These are phyloP conservation scores for Hirtodrosophila duncani DNA, from an alignment of 2,888 invertebrate genomes.

Conservation along the genomic window DNA sequence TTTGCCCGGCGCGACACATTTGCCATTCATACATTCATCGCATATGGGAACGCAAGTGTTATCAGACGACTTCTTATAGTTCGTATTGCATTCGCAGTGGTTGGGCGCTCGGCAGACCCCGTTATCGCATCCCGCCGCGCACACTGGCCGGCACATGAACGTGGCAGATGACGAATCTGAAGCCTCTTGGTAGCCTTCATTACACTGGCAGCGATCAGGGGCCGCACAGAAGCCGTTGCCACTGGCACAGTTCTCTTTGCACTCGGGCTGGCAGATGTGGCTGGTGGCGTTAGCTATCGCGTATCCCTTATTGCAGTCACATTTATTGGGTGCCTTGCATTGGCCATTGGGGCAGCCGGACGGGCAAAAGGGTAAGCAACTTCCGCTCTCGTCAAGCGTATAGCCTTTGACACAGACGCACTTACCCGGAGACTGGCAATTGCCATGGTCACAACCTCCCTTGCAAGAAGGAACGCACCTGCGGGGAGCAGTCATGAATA, in stretches of 20 bases:
- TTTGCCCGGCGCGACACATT: conserved; percentile 8
- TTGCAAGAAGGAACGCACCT: conserved; percentile 73
- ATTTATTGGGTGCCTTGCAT: conserved; percentile 80
- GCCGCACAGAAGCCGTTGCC: conserved; percentile 29
- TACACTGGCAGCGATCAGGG: conserved; percentile 27
- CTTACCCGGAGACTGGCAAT: conserved; percentile 59
- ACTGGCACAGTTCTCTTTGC: conserved; percentile 20
- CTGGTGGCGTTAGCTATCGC: conserved; percentile 58
- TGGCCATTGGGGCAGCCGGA: conserved; percentile 69
- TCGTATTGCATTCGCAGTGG: conserved; percentile 32
- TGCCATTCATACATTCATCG: conserved; percentile 28
- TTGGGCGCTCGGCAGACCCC: conserved; percentile 43
- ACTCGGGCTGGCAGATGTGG: conserved; percentile 66
- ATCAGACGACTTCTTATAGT: conserved; percentile 25
- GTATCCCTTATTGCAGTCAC: conserved; percentile 81
- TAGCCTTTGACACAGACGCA: conserved; percentile 63
- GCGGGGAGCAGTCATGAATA: background rate
- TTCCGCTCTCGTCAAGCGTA: conserved; percentile 29
- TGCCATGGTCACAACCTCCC: conserved; percentile 66
- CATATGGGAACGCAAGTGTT: conserved; percentile 73
- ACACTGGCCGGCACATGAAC: conserved; percentile 38
- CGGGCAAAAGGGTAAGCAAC: conserved; percentile 69
- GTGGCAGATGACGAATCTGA: background rate
- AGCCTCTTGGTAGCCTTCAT: conserved; percentile 11
- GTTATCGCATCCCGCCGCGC: conserved; percentile 43